A percentile compares a stretch with the other conserved stretches of the same genome.
Evolutionary conservation across 2,888 invertebrate species (phyloP).

Genomic region (Anthoptus insignis): DNA sequence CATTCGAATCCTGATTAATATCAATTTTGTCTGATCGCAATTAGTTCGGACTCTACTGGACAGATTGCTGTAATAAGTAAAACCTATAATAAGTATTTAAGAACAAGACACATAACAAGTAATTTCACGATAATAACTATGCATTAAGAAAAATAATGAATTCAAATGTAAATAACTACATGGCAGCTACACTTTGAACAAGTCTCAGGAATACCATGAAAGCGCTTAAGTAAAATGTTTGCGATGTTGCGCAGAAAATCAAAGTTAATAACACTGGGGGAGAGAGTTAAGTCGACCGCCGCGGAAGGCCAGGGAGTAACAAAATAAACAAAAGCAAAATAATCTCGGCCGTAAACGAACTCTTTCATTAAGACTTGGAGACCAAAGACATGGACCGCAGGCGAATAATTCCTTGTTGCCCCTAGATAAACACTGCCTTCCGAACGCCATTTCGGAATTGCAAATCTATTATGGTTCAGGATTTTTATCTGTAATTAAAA

Average conservation of each 20-base stretch:
- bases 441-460: conserved; percentile 15
- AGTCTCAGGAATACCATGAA: conserved; percentile 21
- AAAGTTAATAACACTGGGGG: conserved; percentile 50
- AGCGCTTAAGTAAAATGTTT: conserved; percentile 36
- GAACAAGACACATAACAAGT: too few relatives aligned
- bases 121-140: too few relatives aligned
- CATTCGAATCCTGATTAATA: too few relatives aligned
- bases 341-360: conserved; percentile 69
- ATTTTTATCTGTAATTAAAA: conserved; percentile 12
- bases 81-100: too few relatives aligned
- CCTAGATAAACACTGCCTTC: conserved; percentile 58
- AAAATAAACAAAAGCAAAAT: conserved; percentile 73
- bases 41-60: too few relatives aligned
- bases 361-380: conserved; percentile 75
- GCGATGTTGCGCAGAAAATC: conserved; percentile 46
- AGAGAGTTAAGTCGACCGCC: conserved; percentile 57
- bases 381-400: conserved; percentile 66
- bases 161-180: conserved; percentile 24
- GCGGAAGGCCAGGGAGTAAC: conserved; percentile 53
- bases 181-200: conserved; percentile 24
- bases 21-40: too few relatives aligned
- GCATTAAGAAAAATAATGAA: conserved; percentile 6
- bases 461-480: background rate
- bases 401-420: conserved; percentile 65
- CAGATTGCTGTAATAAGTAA: too few relatives aligned